phyloP scores from a whole-genome alignment of 2,888 invertebrate genomes.

The Lithophane socia region DNA sequence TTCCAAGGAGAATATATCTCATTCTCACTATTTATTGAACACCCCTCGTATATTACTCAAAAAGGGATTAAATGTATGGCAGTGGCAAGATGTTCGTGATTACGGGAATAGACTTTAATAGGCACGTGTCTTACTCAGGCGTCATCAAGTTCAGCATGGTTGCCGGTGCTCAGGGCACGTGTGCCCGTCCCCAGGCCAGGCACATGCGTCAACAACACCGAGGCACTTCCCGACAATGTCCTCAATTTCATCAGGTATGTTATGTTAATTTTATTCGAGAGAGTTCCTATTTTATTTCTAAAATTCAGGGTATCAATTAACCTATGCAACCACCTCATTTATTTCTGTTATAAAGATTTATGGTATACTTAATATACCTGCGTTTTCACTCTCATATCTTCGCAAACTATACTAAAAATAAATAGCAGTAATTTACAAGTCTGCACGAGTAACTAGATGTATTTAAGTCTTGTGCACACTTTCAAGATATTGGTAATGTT shows the following conservation, averaged over 20 bases:
- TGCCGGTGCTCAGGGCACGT: slow-evolving; percentile 91
- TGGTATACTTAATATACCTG: slow-evolving; percentile 27
- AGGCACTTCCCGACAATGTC: slow-evolving; percentile 91
- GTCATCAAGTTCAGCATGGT: slow-evolving; percentile 92
- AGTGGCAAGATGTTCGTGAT: not conserved
- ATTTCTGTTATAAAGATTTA: slow-evolving; percentile 27
- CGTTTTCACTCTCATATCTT: slow-evolving; percentile 24
- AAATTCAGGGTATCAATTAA: slow-evolving; percentile 7
- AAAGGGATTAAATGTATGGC: not conserved
- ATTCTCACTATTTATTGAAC: too few relatives aligned
- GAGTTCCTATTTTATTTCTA: not conserved
- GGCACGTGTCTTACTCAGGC: slow-evolving; percentile 78
- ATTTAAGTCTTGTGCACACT: slow-evolving; percentile 65
- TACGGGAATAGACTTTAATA: not conserved
- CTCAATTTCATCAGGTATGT: slow-evolving; percentile 92
- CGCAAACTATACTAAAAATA: slow-evolving; percentile 47
- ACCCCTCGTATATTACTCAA: not conserved
- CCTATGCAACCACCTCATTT: slow-evolving; percentile 18
- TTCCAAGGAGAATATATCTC: too few relatives aligned
- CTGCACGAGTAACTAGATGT: slow-evolving; percentile 44
- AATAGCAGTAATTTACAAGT: slow-evolving; percentile 52
- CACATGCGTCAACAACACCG: slow-evolving; percentile 92
- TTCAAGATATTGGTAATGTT: slow-evolving; percentile 75
- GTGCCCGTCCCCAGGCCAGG: slow-evolving; percentile 92
- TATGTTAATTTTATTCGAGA: slow-evolving; percentile 3